These are phyloP conservation scores for Andrena trimmerana DNA, from an alignment of 2,888 invertebrate species.

Conservation along the genomic window DNA sequence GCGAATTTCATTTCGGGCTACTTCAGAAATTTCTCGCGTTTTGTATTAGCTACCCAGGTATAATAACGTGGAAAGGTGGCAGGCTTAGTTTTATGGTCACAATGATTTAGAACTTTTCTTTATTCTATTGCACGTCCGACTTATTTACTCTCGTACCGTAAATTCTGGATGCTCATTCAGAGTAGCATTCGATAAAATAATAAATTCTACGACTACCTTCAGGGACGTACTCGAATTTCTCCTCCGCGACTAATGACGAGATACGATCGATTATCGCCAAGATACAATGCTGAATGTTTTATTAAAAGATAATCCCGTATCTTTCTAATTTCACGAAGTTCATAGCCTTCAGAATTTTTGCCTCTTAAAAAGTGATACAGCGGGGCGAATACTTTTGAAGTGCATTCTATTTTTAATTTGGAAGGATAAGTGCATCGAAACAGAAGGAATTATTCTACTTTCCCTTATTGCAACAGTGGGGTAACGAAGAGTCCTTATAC, in stretches of 20 bases:
- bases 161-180: not conserved
- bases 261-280: not conserved
- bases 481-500: too few species aligned
- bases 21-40: too few species aligned
- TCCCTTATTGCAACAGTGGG: not conserved
- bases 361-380: not conserved
- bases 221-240: too few species aligned
- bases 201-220: too few species aligned
- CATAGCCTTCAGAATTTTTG: not conserved
- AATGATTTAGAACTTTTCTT: not conserved
- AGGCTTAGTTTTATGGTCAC: not conserved
- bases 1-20: too few species aligned
- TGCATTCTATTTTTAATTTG: not conserved
- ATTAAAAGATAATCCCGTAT: constrained; percentile 28
- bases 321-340: not conserved
- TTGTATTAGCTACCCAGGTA: too few species aligned
- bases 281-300: constrained; percentile 19
- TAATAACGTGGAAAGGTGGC: too few species aligned
- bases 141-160: not conserved
- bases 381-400: not conserved
- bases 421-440: not conserved
- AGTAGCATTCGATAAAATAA: not conserved
- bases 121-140: not conserved
- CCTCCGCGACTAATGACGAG: not conserved
- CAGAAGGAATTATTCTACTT: not conserved